Evolutionary conservation across 2,888 invertebrate genomes (phyloP).

Genomic region (Chaetogeoica ovagalla): DNA sequence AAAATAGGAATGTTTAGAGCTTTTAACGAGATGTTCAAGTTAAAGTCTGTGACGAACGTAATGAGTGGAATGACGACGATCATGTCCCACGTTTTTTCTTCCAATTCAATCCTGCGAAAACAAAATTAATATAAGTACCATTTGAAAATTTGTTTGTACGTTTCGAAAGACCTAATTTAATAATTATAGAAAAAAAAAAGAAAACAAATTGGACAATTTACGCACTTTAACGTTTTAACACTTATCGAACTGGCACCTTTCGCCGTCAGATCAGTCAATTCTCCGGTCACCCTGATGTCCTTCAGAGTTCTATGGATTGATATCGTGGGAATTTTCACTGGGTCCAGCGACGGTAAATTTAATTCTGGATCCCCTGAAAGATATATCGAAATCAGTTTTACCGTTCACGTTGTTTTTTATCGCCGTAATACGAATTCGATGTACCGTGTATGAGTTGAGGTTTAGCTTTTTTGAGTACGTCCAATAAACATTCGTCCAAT

Average conservation of each 20-base stretch:
- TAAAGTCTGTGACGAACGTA: slow-evolving; percentile 28
- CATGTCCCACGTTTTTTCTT: slow-evolving; percentile 12
- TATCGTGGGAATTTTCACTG: not conserved
- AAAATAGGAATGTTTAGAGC: not conserved
- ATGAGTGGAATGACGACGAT: slow-evolving; percentile 17
- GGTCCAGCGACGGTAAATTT: slow-evolving; percentile 29
- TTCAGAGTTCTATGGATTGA: not conserved
- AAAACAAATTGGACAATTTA: not conserved
- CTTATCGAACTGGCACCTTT: slow-evolving; percentile 10
- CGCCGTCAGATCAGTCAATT: slow-evolving; percentile 19
- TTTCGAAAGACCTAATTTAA: not conserved
- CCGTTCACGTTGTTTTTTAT: not conserved
- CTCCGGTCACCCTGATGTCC: slow-evolving; percentile 7
- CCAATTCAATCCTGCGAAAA: slow-evolving; percentile 10
- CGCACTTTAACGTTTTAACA: slow-evolving; percentile 14
- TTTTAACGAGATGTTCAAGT: slow-evolving; percentile 17
- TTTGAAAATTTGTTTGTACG: not conserved
- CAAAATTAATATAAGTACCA: not conserved
- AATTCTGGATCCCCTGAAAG: slow-evolving; percentile 12
- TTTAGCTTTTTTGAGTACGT: slow-evolving; percentile 23
- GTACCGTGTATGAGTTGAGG: slow-evolving; percentile 29
- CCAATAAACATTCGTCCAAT: slow-evolving; percentile 31
- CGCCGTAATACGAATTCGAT: not conserved
- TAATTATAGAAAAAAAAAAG: no score
- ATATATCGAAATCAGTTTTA: not conserved